A percentile compares a stretch with the other conserved stretches of the same genome.
These are phyloP conservation scores for Willisornis vidua DNA, from an alignment of 2,113 vertebrate genomes.

Conservation along the genomic window DNA sequence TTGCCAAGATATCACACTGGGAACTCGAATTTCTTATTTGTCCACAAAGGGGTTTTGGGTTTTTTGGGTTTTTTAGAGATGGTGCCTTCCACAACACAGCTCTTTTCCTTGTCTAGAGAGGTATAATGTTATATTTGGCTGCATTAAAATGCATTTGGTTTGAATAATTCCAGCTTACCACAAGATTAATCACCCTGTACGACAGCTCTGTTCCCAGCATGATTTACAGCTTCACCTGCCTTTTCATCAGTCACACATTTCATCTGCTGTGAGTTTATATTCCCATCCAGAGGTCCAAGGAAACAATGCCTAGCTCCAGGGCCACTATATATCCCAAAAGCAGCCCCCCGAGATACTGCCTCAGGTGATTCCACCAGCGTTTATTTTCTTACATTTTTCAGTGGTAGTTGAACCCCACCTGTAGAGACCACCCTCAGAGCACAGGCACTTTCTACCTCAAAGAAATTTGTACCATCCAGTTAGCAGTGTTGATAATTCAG, in stretches of 20 bases:
- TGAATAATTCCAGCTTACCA: background rate
- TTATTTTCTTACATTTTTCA: background rate
- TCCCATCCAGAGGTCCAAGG: background rate
- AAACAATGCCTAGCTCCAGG: background rate
- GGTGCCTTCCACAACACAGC: background rate
- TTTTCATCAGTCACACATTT: conserved; percentile 39
- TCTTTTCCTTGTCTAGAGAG: background rate
- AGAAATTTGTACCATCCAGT: accelerated
- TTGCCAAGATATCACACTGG: background rate
- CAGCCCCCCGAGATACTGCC: background rate
- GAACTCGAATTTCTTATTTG: background rate
- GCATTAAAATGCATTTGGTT: background rate
- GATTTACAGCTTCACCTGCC: conserved; percentile 41
- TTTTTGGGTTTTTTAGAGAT: background rate
- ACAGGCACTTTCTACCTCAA: background rate
- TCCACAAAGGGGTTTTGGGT: background rate
- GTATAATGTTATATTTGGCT: background rate
- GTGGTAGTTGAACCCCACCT: accelerated
- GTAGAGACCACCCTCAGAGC: background rate
- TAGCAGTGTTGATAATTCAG: background rate
- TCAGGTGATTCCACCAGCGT: background rate
- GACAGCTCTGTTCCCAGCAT: background rate
- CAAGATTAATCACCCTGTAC: background rate
- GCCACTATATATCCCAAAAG: background rate
- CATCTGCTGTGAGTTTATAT: background rate